Evolutionary conservation across 1,140 invertebrate species (phyloP).

Genomic region (Aphelinus certus): DNA sequence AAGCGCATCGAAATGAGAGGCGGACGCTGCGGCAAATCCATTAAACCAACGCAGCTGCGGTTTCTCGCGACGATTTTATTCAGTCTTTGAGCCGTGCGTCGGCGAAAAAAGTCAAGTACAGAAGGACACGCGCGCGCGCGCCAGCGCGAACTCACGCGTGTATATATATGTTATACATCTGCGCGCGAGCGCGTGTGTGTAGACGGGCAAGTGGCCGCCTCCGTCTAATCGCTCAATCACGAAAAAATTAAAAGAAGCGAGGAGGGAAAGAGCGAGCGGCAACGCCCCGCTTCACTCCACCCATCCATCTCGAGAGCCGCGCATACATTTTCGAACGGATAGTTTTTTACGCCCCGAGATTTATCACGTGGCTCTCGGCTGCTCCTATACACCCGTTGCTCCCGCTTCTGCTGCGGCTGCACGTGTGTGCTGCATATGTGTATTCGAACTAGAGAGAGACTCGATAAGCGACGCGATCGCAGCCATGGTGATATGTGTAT

Average conservation of each 20-base stretch:
- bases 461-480: no score
- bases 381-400: not conserved
- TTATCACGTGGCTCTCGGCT: slow-evolving; percentile 52
- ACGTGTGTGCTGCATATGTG: no score
- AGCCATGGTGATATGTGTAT: no score
- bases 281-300: slow-evolving; percentile 57
- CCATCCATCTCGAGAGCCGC: slow-evolving; percentile 56
- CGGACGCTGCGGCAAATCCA: slow-evolving; percentile 25
- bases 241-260: slow-evolving; percentile 52
- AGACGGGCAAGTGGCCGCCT: slow-evolving; percentile 52
- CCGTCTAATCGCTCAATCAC: slow-evolving; percentile 58
- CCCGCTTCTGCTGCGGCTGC: no score
- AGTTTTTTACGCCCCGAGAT: slow-evolving; percentile 54
- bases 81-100: not conserved
- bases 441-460: no score
- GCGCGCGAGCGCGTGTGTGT: slow-evolving; percentile 20
- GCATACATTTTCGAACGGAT: slow-evolving; percentile 57
- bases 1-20: slow-evolving; percentile 3
- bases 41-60: slow-evolving; percentile 36
- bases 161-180: not conserved
- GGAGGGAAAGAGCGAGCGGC: slow-evolving; percentile 39
- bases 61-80: slow-evolving; percentile 31
- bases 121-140: not conserved
- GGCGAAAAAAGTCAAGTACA: not conserved
- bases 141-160: not conserved